phyloP scores from a whole-genome alignment of 53 echinoderm and acorn worm species.

The Apostichopus leukothele region DNA sequence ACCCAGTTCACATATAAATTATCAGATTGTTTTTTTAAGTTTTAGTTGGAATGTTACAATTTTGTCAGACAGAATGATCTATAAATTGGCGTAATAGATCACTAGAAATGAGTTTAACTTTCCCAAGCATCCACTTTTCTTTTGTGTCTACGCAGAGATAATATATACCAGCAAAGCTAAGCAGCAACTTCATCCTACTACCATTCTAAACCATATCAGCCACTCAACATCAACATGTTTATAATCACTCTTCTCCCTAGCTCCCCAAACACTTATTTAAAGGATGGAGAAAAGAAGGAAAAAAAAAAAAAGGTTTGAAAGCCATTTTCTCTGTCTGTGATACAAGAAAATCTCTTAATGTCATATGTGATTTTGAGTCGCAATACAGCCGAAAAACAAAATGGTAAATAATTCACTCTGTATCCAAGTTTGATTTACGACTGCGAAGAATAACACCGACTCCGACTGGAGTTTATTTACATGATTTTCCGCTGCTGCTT shows the following conservation, averaged over 20 bases:
- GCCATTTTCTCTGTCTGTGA: constrained; percentile 31
- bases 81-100: too few relatives aligned
- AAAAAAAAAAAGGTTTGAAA: neutral
- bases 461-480: constrained; percentile 45
- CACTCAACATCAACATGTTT: constrained; percentile 23
- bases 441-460: constrained; percentile 35
- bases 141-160: too few relatives aligned
- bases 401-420: constrained; percentile 44
- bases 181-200: neutral
- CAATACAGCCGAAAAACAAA: constrained; percentile 4
- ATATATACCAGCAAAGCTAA: too few relatives aligned
- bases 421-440: constrained; percentile 41
- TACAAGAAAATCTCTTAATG: constrained; percentile 33
- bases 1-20: too few relatives aligned
- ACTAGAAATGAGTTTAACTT: too few relatives aligned
- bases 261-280: constrained; percentile 43
- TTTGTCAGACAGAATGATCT: too few relatives aligned
- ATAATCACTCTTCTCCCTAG: constrained; percentile 36
- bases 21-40: too few relatives aligned
- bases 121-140: too few relatives aligned
- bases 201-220: constrained; percentile 18
- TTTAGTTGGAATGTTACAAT: too few relatives aligned
- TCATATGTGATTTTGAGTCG: constrained; percentile 28
- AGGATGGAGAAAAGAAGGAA: neutral
- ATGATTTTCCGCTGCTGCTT: constrained; percentile 47